These are phyloP conservation scores for Lymantria dispar DNA, from an alignment of 2,888 invertebrate species.

Conservation along the genomic window DNA sequence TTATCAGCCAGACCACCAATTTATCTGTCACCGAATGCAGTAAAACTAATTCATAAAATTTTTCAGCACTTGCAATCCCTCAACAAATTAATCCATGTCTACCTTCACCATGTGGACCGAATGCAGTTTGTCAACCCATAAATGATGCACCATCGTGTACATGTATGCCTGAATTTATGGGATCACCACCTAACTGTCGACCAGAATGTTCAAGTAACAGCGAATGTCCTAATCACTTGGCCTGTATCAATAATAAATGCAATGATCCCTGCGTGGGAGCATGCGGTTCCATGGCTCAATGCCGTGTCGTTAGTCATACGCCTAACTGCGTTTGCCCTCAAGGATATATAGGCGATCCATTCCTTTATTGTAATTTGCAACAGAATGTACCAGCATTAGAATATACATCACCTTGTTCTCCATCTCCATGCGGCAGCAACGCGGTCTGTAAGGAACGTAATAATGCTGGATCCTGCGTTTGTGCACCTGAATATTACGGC, in stretches of 20 bases:
- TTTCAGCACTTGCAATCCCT: slow-evolving; percentile 58
- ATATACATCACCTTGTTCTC: slow-evolving; percentile 83
- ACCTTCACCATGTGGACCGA: slow-evolving; percentile 86
- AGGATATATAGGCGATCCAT: slow-evolving; percentile 88
- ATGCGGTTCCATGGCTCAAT: slow-evolving; percentile 87
- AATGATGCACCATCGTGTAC: slow-evolving; percentile 86
- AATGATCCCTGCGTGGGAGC: slow-evolving; percentile 87
- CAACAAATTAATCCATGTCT: slow-evolving; percentile 82
- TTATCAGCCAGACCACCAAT: neutral
- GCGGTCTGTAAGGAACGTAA: slow-evolving; percentile 86
- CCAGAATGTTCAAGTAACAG: slow-evolving; percentile 89
- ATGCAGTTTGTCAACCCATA: slow-evolving; percentile 83
- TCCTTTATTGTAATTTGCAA: slow-evolving; percentile 81
- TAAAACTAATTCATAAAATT: neutral
- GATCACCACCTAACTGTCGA: slow-evolving; percentile 87
- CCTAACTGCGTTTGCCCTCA: slow-evolving; percentile 86
- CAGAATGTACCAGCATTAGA: slow-evolving; percentile 57
- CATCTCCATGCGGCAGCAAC: slow-evolving; percentile 88
- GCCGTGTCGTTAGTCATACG: slow-evolving; percentile 88
- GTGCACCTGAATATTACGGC: slow-evolving; percentile 84
- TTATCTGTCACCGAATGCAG: neutral
- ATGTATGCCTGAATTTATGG: slow-evolving; percentile 86
- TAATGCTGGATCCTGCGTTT: slow-evolving; percentile 87
- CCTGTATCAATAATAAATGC: slow-evolving; percentile 88
- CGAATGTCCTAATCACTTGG: slow-evolving; percentile 85